These are phyloP conservation scores for Fabriciana adippe DNA, from an alignment of 2,888 invertebrate genomes.

Conservation along the genomic window DNA sequence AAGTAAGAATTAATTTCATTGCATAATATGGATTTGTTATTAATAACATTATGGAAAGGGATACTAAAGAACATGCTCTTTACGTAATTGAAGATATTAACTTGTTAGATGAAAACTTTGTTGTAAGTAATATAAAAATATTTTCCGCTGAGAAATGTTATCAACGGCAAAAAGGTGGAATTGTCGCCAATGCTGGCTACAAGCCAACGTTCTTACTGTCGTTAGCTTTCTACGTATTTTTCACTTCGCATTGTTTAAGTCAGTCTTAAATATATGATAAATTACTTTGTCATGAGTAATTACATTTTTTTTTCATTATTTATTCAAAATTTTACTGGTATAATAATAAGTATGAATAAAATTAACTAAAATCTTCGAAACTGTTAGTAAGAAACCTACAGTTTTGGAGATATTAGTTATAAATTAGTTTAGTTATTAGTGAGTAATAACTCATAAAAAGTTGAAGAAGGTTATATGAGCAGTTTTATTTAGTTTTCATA, in stretches of 20 bases:
- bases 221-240: slow-evolving; percentile 41
- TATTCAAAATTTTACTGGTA: background rate
- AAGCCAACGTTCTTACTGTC: slow-evolving; percentile 50
- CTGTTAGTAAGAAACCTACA: no score
- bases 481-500: no score
- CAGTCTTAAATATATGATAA: slow-evolving; percentile 39
- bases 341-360: background rate
- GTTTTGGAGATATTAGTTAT: no score
- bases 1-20: no score
- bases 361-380: background rate
- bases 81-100: slow-evolving; percentile 36
- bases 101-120: slow-evolving; percentile 13
- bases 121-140: slow-evolving; percentile 44
- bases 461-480: no score
- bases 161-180: slow-evolving; percentile 49
- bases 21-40: background rate
- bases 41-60: background rate
- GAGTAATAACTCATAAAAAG: no score
- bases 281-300: slow-evolving; percentile 45
- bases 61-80: slow-evolving; percentile 26
- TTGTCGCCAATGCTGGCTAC: slow-evolving; percentile 59
- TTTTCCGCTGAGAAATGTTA: slow-evolving; percentile 61
- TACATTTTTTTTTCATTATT: slow-evolving; percentile 34
- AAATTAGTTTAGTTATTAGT: no score
- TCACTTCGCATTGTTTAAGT: slow-evolving; percentile 38